phyloP scores from a whole-genome alignment of 2,113 vertebrate species.

The Helogale parvula region DNA sequence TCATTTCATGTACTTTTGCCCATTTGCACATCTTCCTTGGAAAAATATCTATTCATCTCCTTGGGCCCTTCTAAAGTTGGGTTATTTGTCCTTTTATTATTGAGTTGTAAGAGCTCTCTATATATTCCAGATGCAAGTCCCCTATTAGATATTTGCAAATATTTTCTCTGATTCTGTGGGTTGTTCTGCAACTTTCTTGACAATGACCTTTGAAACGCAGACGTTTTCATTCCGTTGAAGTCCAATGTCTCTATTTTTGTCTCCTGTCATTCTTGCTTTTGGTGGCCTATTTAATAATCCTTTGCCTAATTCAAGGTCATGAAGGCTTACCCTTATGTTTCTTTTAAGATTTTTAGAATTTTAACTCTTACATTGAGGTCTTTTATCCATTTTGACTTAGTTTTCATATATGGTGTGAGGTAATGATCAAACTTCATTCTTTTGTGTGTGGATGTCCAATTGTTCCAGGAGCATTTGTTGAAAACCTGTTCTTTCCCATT shows the following conservation, averaged over 20 bases:
- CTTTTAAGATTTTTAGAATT: slow-evolving; percentile 5
- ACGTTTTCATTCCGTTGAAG: not conserved
- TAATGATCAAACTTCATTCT: not conserved
- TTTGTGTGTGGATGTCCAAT: not conserved
- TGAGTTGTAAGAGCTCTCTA: not conserved
- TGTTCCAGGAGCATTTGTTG: not conserved
- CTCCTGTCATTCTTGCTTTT: not conserved
- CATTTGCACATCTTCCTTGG: not conserved
- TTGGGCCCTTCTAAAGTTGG: not conserved
- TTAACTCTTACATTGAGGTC: not conserved
- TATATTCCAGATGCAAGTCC: not conserved
- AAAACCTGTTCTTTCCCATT: not conserved
- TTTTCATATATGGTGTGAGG: not conserved
- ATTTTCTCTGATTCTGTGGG: not conserved
- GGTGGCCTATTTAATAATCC: not conserved
- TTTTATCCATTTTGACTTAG: not conserved
- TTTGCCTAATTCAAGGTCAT: not conserved
- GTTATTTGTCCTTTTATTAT: not conserved
- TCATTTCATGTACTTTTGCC: not conserved
- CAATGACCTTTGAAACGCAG: not conserved
- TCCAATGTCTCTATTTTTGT: not conserved
- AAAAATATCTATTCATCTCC: not conserved
- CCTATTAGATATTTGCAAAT: not conserved
- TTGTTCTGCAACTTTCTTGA: not conserved
- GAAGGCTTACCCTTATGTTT: not conserved